These are phyloP conservation scores for Cistogaster globosa DNA, from an alignment of 2,888 invertebrate species.

Conservation along the genomic window DNA sequence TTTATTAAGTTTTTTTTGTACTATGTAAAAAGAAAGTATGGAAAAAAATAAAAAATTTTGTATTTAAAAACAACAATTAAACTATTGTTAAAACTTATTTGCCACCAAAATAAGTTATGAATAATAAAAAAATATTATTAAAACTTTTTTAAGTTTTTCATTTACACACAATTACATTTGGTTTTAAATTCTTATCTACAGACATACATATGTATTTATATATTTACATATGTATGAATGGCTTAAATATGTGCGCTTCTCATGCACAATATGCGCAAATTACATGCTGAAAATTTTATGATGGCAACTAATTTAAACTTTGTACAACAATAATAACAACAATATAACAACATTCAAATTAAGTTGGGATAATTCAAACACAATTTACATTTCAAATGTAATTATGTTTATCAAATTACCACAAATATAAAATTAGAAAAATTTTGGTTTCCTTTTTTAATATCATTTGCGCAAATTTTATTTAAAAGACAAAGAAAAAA, in stretches of 20 bases:
- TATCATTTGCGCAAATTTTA: background rate
- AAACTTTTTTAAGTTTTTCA: background rate
- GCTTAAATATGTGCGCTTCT: background rate
- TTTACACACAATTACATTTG: background rate
- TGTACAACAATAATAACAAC: no score
- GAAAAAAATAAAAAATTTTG: background rate
- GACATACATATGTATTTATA: no score
- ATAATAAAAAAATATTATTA: constrained; percentile 4
- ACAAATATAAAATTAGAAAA: background rate
- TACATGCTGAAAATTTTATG: constrained; percentile 2
- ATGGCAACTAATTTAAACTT: constrained; percentile 13
- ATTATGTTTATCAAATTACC: background rate
- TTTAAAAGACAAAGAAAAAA: background rate
- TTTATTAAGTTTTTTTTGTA: background rate
- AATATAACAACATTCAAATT: background rate
- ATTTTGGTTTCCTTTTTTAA: constrained; percentile 1
- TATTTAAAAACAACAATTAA: background rate
- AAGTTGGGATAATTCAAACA: background rate
- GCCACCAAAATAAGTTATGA: background rate
- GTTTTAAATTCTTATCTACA: no score
- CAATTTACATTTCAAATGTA: background rate
- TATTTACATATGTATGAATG: background rate
- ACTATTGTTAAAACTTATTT: constrained; percentile 12
- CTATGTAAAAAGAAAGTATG: no score
- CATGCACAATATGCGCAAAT: background rate